Evolutionary conservation across 2,888 invertebrate genomes (phyloP).

Genomic region (Clivina fossor): DNA sequence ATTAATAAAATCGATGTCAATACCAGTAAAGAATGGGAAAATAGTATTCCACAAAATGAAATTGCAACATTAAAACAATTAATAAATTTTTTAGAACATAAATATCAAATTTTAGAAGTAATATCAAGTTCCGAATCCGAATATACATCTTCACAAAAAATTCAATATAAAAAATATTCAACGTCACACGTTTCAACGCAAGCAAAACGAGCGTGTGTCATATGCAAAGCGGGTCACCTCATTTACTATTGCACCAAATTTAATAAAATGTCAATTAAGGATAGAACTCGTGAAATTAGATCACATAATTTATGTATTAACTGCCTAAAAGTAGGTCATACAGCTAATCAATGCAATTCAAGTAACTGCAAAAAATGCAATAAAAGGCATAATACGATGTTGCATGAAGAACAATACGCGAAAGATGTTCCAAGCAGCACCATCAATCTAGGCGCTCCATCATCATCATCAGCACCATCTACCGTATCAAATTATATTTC

Average conservation of each 20-base stretch:
- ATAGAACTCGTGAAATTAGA: background rate
- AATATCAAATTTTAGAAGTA: conserved; percentile 36
- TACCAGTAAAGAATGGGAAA: conserved; percentile 40
- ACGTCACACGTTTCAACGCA: no score
- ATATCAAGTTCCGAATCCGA: background rate
- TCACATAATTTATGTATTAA: background rate
- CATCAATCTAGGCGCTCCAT: no score
- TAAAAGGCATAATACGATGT: conserved; percentile 30
- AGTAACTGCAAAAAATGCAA: conserved; percentile 26
- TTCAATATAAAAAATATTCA: no score
- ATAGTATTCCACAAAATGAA: conserved; percentile 4
- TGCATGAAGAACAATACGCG: conserved; percentile 34
- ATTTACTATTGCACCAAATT: no score
- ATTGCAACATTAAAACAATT: conserved; percentile 33
- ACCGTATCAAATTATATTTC: no score
- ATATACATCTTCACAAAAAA: no score
- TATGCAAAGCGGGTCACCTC: no score
- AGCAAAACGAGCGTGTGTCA: no score
- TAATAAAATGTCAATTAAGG: no score
- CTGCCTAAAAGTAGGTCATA: background rate
- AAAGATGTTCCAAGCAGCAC: no score
- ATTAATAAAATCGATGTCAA: conserved; percentile 36
- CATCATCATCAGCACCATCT: no score
- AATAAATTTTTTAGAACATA: conserved; percentile 35
- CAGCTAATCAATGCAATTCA: no score